Base-by-base conservation (phyloP, 2,888 invertebrate genomes). In the Yponomeuta sedellus region DNA sequence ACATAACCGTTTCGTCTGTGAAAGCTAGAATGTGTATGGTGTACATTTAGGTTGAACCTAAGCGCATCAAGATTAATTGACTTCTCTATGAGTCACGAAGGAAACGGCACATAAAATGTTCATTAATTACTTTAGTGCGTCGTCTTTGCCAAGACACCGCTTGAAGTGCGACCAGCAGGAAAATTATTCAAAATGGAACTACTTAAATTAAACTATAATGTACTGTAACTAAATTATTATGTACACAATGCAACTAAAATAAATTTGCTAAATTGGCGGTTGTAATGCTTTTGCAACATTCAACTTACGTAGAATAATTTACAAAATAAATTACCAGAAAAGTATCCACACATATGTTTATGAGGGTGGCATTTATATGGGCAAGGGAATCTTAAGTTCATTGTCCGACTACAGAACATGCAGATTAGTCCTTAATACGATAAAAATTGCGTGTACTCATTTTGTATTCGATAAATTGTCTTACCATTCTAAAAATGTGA, bases 401-500 rank as follows among this genome's bases (percentile, higher is more conserved):
- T 56, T 56, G 56, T 56, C 19, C 19, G 56, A 22, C 11, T 8
- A 19, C 20, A 19, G 20, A 58, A 58, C 20, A 58, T 19, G 19
- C 34, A 34, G 34, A n/a, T 58, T 11, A 22, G 58, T 22, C 20
- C 58, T 58, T 58, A 12, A 12, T 61, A 34, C 61, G 34, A 61
- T 61, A 77, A 76, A 75, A 74, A 76, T 74, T 71, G 72, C 74
- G 77, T 82, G 81, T 81, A 82, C 79, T 79, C 73, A 70, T 78
- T 52, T 78, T 77, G 75, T 78, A 79, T 75, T 76, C 74, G 75
- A 78, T 78, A 77, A 79, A 77, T 79, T 67, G 79, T 75, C 86
- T 86, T 87, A 87, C 72, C 77, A 76, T 68, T 73, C 82, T 86
- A 86, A 78, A 77, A 80, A 82, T 74, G 77, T 84, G 82, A 84